Base-by-base conservation (phyloP, 2,888 invertebrate species). In the Terebella lapidaria region DNA sequence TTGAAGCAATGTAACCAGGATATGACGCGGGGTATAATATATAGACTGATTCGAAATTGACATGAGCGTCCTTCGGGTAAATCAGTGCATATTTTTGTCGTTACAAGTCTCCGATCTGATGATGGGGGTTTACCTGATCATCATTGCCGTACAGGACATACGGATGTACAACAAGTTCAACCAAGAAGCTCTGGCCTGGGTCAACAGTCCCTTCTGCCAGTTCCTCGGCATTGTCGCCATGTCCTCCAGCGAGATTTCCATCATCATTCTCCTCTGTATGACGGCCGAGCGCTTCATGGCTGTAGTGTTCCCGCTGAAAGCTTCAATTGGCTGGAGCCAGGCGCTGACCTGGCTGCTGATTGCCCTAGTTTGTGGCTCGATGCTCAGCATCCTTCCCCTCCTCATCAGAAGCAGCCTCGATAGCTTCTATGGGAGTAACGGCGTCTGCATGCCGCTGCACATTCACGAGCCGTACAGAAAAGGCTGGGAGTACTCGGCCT, bases 401-500 rank as follows among this genome's bases (percentile, higher is more conserved):
- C 74, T 87, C 27, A 81, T 85, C 47, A 20, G 18, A 2, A n/a
- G 28, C 5, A 29, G 26, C 10, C 54, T 64, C 51, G 66, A 64
- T 18, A 45, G 61, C 65, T 88, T 86, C 77, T 88, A 88, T 74
- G 88, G 88, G 18, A 83, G 84, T 24, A 74, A 74, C 52, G 73
- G 87, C 51, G 84, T 88, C 71, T 89, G 89, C 68, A 87, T 88
- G 69, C 88, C 88, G 0, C 76, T 89, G 25, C 87, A 88, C 74
- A 85, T 88, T 61, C 86, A 86, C 64, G 87, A 88, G 63, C 86
- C 87, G 0, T 88, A 82, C 74, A 82, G 85, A 2, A 70, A 85
- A 26, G 88, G 89, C 22, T 89, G 88, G 88, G 83, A 88, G 71
- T 89, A 88, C 72, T 88, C 88, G 1, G 85, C 87, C 0, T 86